Base-by-base conservation (phyloP, 2,888 invertebrate genomes). In the Apomyelois bistriatella region DNA sequence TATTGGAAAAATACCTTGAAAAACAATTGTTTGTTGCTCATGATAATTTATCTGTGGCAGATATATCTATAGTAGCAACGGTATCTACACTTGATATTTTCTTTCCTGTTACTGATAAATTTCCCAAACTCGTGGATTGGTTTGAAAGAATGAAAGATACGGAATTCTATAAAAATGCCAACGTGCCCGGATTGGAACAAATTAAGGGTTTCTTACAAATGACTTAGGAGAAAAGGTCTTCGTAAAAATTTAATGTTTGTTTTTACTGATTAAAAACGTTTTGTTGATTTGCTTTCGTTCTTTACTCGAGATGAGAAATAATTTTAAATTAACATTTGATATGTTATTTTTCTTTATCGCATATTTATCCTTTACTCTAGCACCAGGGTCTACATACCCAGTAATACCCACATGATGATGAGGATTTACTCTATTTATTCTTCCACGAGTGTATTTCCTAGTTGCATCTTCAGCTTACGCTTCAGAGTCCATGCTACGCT, bases 1-100 rank as follows among this genome's bases (percentile, higher is more conserved):
- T 69, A 42, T 41, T 73, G 12, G 76, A 78, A 49, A 70, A 68
- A 52, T 80, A 75, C 61, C 67, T 78, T 3, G 62, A 72, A 49
- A 60, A 51, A 16, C 66, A 60, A 0, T 37, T 58, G 3, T 79
- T 64, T 48, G 48, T 75, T 9, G 76, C 73, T 5, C 58, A 61
- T 5, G 62, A 74, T 15, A 58, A 68, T 16, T 38, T 77, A 4
- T 79, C 80, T 0, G 5, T 78, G 3, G 80, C 80, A 17, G 79
- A 80, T 55, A 54, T 80, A 12, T 70, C 77, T 0, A 60, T 65
- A 3, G 63, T 76, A 0, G 60, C 75, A 1, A 66, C 64, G 1
- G 49, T 79, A 0, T 72, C 73, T 0, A 60, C 76, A 0, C 10
- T 75, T 13, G 55, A 70, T 46, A 9, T 55, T 0, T 0, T 74